Base-by-base conservation (phyloP, 2,797 vertebrate genomes). In the Aeoliscus strigatus region DNA sequence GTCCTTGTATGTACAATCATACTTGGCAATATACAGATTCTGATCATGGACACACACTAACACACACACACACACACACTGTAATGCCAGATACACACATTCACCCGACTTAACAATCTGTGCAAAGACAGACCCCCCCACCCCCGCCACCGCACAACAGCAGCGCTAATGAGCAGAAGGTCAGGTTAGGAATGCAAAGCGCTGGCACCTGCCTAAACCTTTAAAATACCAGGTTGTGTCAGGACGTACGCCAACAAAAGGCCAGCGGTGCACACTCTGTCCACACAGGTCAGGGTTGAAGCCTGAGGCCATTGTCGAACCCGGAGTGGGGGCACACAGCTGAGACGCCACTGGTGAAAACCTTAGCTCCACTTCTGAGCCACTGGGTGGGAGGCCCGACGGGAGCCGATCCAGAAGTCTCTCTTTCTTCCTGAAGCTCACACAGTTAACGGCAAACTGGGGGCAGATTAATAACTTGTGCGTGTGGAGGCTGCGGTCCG, bases 191-290 rank as follows among this genome's bases (percentile, higher is more conserved):
- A 86, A 85, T 84, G 77, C 59, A 47, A 70, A 74, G 54, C 44
- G 49, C 51, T 50, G 62, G 49, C 78, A 84, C 81, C 78, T 83
- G 77, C 69, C 61, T 77, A 66, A 73, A 69, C 61, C 73, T 69
- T 73, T 57, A 65, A 66, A 79, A 72, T 54, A 60, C 61, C 60
- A 73, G 62, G 21, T 57, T 65, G 23, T 31, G 32, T 41, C 30
- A 38, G 43, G 33, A 40, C 16, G 42, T 40, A 36, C 18, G 41
- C 43, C 41, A 29, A 28, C 34, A 27, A 60, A 39, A 47, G 35
- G 13, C 47, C 36, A 44, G 27, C 17, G 13, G 6, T 23, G 34
- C 39, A 42, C 58, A 60, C 53, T 51, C 60, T 58, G n/a, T n/a
- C n/a, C n/a, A n/a, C n/a, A n/a, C 26, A 51, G 27, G 8, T 51